Evolutionary conservation across 2,888 invertebrate genomes (phyloP).

Genomic region (Psococerastis gibbosa): DNA sequence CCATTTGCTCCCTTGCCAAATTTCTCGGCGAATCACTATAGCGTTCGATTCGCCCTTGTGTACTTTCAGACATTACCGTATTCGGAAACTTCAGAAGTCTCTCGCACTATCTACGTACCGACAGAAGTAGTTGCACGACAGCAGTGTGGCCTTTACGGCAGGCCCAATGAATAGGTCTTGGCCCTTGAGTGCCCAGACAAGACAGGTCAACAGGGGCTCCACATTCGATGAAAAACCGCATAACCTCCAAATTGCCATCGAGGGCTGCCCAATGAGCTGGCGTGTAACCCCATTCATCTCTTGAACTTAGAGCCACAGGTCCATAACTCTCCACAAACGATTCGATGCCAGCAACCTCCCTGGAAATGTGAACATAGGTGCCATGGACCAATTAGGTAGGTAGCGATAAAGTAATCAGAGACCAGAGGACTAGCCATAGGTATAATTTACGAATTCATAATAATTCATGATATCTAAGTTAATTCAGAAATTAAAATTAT

Average conservation of each 20-base stretch:
- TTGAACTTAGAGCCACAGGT: slow-evolving; percentile 50
- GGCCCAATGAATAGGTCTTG: slow-evolving; percentile 86
- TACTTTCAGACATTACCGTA: too few species aligned
- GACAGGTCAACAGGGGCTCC: slow-evolving; percentile 70
- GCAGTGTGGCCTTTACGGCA: slow-evolving; percentile 83
- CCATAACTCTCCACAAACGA: slow-evolving; percentile 66
- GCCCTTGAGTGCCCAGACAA: slow-evolving; percentile 74
- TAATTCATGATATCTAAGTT: too few species aligned
- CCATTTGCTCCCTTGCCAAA: too few species aligned
- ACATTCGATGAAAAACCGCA: slow-evolving; percentile 68
- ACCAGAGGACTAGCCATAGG: too few species aligned
- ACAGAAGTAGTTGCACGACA: slow-evolving; percentile 50
- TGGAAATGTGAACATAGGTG: slow-evolving; percentile 29
- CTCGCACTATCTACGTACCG: slow-evolving; percentile 23
- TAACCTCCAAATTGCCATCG: slow-evolving; percentile 75
- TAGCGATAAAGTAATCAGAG: neutral
- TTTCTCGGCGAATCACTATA: too few species aligned
- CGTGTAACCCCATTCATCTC: slow-evolving; percentile 85
- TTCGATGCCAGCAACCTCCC: slow-evolving; percentile 68
- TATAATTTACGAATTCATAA: too few species aligned
- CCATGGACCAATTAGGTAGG: neutral
- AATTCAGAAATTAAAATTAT: too few species aligned
- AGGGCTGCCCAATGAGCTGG: slow-evolving; percentile 85
- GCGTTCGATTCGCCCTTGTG: too few species aligned
- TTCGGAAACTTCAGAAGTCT: too few species aligned